These are phyloP conservation scores for Heliconius hewitsoni DNA, from an alignment of 1,140 invertebrate species.

Conservation along the genomic window DNA sequence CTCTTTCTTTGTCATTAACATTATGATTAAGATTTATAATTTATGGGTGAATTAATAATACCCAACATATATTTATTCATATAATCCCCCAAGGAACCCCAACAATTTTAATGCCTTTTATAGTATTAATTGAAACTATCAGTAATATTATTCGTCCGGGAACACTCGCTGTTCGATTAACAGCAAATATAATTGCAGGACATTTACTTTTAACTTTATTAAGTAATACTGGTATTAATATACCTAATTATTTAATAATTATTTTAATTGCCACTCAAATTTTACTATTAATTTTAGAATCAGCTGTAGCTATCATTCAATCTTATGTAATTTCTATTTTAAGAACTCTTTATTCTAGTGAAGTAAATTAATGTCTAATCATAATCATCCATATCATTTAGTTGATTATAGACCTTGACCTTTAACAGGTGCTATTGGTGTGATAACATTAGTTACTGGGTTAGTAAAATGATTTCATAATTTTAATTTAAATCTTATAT, in stretches of 20 bases:
- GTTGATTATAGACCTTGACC: too few species aligned
- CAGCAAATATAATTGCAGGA: conserved; percentile 77
- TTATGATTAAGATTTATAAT: conserved; percentile 84
- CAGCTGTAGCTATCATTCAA: conserved; percentile 42
- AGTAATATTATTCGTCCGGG: conserved; percentile 84
- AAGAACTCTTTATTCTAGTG: conserved; percentile 42
- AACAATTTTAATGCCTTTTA: conserved; percentile 79
- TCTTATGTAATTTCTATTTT: conserved; percentile 42
- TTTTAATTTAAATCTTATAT: too few species aligned
- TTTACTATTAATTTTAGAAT: conserved; percentile 37
- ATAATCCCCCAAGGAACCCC: conserved; percentile 82
- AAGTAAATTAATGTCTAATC: conserved; percentile 41
- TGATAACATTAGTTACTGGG: too few species aligned
- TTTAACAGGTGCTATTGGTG: too few species aligned
- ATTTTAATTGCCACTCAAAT: conserved; percentile 37
- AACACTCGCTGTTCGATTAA: conserved; percentile 84
- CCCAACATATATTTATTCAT: conserved; percentile 83
- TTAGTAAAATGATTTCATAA: too few species aligned
- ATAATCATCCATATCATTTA: conserved; percentile 9
- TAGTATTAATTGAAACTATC: conserved; percentile 83
- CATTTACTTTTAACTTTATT: conserved; percentile 31
- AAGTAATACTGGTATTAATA: conserved; percentile 28
- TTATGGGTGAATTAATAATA: conserved; percentile 82
- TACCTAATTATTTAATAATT: conserved; percentile 29
- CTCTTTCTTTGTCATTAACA: conserved; percentile 80